Base-by-base conservation (phyloP, 2,888 invertebrate genomes). In the Thereva unica region DNA sequence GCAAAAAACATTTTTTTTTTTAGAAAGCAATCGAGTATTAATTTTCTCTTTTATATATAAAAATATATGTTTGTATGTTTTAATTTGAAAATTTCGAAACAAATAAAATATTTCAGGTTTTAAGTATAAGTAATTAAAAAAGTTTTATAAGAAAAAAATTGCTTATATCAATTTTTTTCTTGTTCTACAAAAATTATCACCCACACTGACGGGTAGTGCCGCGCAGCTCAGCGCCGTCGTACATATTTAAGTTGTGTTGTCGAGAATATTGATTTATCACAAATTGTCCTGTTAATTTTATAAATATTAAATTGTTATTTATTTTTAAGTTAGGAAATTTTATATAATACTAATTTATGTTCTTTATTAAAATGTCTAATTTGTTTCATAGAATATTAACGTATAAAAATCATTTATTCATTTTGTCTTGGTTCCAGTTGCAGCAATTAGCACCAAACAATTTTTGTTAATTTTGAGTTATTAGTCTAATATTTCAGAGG, bases 191-290 rank as follows among this genome's bases (percentile, higher is more conserved):
- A 74, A 84, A 75, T 88, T 87, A 89, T 89, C 88, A 89, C 88
- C 89, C 89, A 86, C 89, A 89, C 86, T 89, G 89, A 84, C 89
- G 87, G 79, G 88, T 88, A 77, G 88, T 87, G 83, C 88, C 88
- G 81, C 89, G 84, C 70, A 89, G 85, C 82, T 89, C 89, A 77
- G 85, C 86, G 70, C 89, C 89, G 79, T 89, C 89, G 84, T 88
- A 89, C 83, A 89, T 86, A 83, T 88, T 89, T 76, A 89, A 83
- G 82, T 89, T 88, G 83, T 89, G 86, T 75, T 86, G 86, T 82
- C 86, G 85, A 76, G 89, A 89, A 81, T 89, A 89, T 82, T 89
- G 89, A 82, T 88, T 87, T 78, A 89, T 87, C 75, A 87, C 86
- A 81, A 85, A 84, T 82, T 89, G 89, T 70, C 89, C 89, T 89